These are phyloP conservation scores for Pontoporia blainvillei DNA, from an alignment of 2,113 vertebrate species.

Conservation along the genomic window DNA sequence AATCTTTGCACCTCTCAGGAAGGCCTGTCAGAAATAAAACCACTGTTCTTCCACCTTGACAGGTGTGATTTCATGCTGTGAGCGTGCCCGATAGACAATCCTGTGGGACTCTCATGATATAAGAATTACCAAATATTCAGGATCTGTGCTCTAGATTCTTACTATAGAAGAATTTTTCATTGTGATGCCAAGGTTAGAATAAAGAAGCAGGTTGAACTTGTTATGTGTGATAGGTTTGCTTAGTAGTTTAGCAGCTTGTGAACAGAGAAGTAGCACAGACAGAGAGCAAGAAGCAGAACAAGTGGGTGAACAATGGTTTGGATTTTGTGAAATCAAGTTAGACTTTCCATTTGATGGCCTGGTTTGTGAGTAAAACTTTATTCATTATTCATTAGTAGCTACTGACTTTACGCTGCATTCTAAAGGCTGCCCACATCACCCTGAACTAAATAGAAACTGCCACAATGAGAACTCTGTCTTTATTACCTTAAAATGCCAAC, in stretches of 20 bases:
- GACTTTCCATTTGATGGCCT: neutral
- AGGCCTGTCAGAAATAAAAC: neutral
- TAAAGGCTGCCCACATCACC: neutral
- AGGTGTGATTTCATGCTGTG: neutral
- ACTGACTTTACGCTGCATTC: neutral
- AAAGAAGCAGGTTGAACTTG: neutral
- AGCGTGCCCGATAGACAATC: neutral
- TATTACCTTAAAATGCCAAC: neutral
- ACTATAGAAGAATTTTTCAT: neutral
- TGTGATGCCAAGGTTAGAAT: neutral
- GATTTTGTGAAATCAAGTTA: conserved; percentile 50
- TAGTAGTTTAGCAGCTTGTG: neutral
- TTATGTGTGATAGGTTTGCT: neutral
- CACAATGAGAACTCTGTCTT: neutral
- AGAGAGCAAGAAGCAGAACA: neutral
- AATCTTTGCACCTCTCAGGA: neutral
- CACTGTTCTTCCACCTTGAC: neutral
- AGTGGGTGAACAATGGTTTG: conserved; percentile 40
- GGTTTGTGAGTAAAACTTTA: neutral
- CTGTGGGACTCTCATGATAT: neutral
- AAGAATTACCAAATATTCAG: neutral
- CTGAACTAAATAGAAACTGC: neutral
- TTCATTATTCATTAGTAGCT: conserved; percentile 7
- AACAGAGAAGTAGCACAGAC: neutral
- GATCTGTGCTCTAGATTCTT: neutral